Percentiles rank a stretch among this genome's conserved stretches.
phyloP scores from a whole-genome alignment of 1,140 invertebrate genomes.

The Antheraea pernyi region DNA sequence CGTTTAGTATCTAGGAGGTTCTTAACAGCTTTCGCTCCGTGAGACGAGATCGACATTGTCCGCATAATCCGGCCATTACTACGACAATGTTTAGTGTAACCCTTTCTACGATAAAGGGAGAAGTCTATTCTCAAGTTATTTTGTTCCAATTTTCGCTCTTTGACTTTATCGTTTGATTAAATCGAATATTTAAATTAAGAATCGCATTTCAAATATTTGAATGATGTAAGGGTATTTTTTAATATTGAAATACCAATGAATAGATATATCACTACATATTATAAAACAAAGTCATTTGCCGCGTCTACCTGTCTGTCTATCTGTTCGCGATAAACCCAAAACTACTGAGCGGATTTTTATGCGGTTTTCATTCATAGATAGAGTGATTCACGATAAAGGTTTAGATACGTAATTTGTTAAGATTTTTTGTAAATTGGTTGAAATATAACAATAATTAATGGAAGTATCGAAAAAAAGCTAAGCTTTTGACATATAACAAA shows the following conservation, averaged over 20 bases:
- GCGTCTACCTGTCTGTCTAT: too few relatives aligned
- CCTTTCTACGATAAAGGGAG: not conserved
- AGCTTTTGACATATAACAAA: too few relatives aligned
- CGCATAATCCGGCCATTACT: conserved; percentile 9
- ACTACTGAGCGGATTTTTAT: too few relatives aligned
- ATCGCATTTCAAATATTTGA: not conserved
- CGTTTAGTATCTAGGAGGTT: not conserved
- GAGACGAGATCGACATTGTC: conserved; percentile 3
- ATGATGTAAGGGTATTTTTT: not conserved
- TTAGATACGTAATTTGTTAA: too few relatives aligned
- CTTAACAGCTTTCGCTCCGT: not conserved
- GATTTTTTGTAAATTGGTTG: too few relatives aligned
- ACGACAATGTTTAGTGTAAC: conserved; percentile 8
- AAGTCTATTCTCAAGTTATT: not conserved
- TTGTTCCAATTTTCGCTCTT: not conserved
- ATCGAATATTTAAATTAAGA: not conserved
- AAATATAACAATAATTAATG: too few relatives aligned
- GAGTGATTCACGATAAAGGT: too few relatives aligned
- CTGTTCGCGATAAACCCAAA: too few relatives aligned
- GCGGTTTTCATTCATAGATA: too few relatives aligned
- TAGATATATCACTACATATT: not conserved
- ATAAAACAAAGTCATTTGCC: too few relatives aligned
- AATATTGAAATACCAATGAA: not conserved
- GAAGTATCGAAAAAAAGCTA: too few relatives aligned
- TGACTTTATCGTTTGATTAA: not conserved